phyloP scores from a whole-genome alignment of 2,888 invertebrate genomes.

The Acronicta leporina region DNA sequence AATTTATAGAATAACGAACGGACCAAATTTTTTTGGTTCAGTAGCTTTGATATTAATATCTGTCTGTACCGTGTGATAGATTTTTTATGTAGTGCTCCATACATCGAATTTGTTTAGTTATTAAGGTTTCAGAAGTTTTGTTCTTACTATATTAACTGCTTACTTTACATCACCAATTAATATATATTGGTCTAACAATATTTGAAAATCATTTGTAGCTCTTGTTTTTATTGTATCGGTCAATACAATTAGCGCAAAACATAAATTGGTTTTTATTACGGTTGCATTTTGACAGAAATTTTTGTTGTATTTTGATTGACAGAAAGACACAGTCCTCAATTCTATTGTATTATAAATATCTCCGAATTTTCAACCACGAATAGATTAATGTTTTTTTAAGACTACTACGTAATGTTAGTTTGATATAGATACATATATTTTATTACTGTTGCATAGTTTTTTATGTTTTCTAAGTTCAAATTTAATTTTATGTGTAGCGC shows the following conservation, averaged over 20 bases:
- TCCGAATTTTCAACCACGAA: too few species aligned
- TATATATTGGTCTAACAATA: background rate
- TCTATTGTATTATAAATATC: too few species aligned
- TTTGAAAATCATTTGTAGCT: background rate
- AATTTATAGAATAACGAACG: constrained; percentile 52
- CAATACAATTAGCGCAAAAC: background rate
- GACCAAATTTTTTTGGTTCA: constrained; percentile 56
- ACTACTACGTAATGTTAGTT: background rate
- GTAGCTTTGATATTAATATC: constrained; percentile 47
- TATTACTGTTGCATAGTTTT: too few species aligned
- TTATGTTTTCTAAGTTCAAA: too few species aligned
- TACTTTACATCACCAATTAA: too few species aligned
- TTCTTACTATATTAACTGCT: background rate
- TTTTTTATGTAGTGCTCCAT: constrained; percentile 26
- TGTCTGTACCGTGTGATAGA: constrained; percentile 28
- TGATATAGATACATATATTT: background rate
- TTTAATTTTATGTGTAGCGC: background rate
- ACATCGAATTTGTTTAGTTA: constrained; percentile 43
- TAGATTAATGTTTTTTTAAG: too few species aligned
- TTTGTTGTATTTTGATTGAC: too few species aligned
- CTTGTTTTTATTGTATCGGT: background rate
- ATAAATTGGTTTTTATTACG: background rate
- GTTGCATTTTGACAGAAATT: too few species aligned
- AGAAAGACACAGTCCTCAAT: too few species aligned
- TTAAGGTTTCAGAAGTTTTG: background rate